Evolutionary conservation across 2,797 vertebrate genomes (phyloP).

Genomic region (Valencia hispanica): DNA sequence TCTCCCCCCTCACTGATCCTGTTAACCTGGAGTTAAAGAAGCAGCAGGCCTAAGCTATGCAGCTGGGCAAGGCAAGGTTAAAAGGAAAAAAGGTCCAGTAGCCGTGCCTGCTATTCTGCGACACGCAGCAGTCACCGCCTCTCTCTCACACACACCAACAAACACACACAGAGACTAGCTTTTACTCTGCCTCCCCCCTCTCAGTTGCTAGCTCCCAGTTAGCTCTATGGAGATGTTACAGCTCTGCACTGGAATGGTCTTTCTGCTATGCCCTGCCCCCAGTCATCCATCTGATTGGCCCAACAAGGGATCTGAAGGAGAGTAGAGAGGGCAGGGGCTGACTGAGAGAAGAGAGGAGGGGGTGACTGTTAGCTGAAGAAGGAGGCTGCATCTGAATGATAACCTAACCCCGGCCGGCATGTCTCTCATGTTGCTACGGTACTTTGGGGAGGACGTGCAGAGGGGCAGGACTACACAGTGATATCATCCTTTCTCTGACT

Average conservation of each 20-base stretch:
- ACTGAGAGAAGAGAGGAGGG: conserved; percentile 13
- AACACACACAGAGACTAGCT: conserved; percentile 47
- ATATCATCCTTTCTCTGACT: conserved; percentile 50
- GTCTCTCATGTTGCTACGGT: conserved; percentile 57
- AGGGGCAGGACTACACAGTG: conserved; percentile 41
- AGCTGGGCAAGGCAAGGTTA: conserved; percentile 50
- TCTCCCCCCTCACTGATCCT: conserved; percentile 38
- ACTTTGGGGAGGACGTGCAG: conserved; percentile 62
- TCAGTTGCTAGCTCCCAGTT: conserved; percentile 56
- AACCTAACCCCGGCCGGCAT: conserved; percentile 28
- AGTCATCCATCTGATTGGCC: conserved; percentile 63
- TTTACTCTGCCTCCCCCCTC: conserved; percentile 57
- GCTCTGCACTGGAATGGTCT: conserved; percentile 65
- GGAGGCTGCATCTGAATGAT: conserved; percentile 49
- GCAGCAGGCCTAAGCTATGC: conserved; percentile 32
- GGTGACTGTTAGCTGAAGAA: conserved; percentile 17
- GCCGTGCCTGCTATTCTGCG: conserved; percentile 57
- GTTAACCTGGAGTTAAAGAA: conserved; percentile 27
- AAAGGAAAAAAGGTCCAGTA: conserved; percentile 27
- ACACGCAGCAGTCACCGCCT: conserved; percentile 36
- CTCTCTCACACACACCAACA: conserved; percentile 22
- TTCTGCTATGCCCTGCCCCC: conserved; percentile 65
- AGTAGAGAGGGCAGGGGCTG: conserved; percentile 17
- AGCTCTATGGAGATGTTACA: conserved; percentile 59
- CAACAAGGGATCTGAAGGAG: conserved; percentile 26